These are phyloP conservation scores for Zelostemma sp. DNA, from an alignment of 1,140 invertebrate genomes.

Conservation along the genomic window DNA sequence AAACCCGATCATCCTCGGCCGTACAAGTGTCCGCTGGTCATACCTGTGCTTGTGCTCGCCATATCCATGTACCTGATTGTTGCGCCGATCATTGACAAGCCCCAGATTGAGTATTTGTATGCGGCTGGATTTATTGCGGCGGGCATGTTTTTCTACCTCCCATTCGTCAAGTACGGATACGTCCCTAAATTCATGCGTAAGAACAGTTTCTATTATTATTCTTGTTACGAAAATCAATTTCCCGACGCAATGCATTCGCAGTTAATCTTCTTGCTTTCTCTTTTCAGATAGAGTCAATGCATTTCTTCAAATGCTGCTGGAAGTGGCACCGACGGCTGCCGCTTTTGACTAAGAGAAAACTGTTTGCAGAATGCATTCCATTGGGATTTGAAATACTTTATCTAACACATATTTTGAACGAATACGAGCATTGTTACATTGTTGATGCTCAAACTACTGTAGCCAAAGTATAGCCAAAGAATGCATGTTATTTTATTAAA, in stretches of 20 bases:
- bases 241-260: not conserved
- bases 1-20: conserved; percentile 89
- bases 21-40: conserved; percentile 92
- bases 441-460: conserved; percentile 40
- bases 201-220: conserved; percentile 24
- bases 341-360: conserved; percentile 74
- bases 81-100: conserved; percentile 92
- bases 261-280: conserved; percentile 34
- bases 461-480: conserved; percentile 22
- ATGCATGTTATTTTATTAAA: conserved; percentile 44
- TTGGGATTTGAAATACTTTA: conserved; percentile 36
- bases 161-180: conserved; percentile 91
- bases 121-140: conserved; percentile 89
- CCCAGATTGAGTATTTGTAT: conserved; percentile 92
- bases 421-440: conserved; percentile 40
- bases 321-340: conserved; percentile 90
- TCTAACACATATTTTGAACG: conserved; percentile 34
- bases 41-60: conserved; percentile 88
- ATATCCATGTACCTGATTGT: conserved; percentile 93
- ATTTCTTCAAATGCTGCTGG: conserved; percentile 90
- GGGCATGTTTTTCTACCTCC: conserved; percentile 92
- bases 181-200: conserved; percentile 87
- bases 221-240: not conserved
- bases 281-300: conserved; percentile 88
- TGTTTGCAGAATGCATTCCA: conserved; percentile 42